Base-by-base conservation (phyloP, 2,113 vertebrate species). In the Lathamus discolor region DNA sequence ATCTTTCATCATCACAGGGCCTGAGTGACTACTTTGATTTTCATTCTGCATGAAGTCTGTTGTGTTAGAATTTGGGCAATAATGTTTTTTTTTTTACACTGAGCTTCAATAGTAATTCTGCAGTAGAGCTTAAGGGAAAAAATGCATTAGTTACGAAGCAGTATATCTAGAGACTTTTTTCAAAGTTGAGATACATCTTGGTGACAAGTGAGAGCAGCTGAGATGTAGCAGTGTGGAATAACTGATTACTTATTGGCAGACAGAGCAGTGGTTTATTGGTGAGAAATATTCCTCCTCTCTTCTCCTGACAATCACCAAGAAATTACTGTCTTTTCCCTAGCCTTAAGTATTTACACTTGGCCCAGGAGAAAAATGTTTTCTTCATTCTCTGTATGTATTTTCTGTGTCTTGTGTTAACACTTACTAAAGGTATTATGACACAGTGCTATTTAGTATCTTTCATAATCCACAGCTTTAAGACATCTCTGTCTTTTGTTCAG, bases 301-400 rank as follows among this genome's bases (percentile, higher is more conserved):
- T 92, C 51, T 35, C 83, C 61, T 77, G 79, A 81, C 70, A 74
- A 68, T 77, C 64, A 57, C 55, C 76, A 93, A 76, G 92, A 92
- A 94, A 96, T 94, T 83, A 66, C 64, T 13, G 3, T 77, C 69
- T 75, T 83, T 82, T 18, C 52, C 33, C 17, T 23, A 82, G 66
- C 41, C 90, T 93, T 41, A 93, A 88, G 90, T 94, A 85, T 91
- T 95, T 94, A 89, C 69, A 79, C 31, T 79, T 19, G 73, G 43
- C 31, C n/a, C 48, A 10, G 37, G 44, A 88, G 41, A 79, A 93
- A 88, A 91, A 82, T 33, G 55, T 41, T 11, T 83, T 92, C 52
- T 78, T 86, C 68, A 69, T 83, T 84, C 83, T 64, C 52, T 69
- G 41, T 37, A n/a, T 25, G 17, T 73, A 49, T 62, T 49, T 96